Evolutionary conservation across 2,113 vertebrate species (phyloP).

Genomic region (Thunnus thynnus): DNA sequence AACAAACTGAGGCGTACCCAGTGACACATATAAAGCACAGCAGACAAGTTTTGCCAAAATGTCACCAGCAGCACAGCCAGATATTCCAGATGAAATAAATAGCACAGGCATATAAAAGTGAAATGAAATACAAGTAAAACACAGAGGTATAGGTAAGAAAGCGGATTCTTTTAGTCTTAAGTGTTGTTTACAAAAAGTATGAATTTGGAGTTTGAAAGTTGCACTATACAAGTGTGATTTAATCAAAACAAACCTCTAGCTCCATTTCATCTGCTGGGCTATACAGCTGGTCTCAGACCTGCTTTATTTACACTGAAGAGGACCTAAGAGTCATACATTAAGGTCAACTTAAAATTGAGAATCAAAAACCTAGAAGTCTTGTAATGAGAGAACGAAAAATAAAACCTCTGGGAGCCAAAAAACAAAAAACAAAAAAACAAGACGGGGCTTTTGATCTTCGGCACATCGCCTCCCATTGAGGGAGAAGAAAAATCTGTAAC

Average conservation of each 20-base stretch:
- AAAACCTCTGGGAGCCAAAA: background rate
- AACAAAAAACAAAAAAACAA: constrained; percentile 5
- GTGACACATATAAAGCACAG: constrained; percentile 59
- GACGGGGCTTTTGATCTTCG: constrained; percentile 15
- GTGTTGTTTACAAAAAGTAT: constrained; percentile 57
- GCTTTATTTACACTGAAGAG: constrained; percentile 70
- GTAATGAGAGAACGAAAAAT: constrained; percentile 25
- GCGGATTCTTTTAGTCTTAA: constrained; percentile 37
- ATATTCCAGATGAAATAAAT: constrained; percentile 72
- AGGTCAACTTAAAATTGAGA: constrained; percentile 40
- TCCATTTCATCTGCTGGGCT: constrained; percentile 57
- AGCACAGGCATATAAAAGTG: constrained; percentile 60
- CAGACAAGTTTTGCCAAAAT: constrained; percentile 33
- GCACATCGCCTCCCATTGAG: constrained; percentile 34
- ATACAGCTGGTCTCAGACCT: constrained; percentile 52
- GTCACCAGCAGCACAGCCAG: constrained; percentile 59
- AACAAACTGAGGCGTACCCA: constrained; percentile 41
- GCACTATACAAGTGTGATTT: constrained; percentile 44
- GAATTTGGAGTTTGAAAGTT: constrained; percentile 55
- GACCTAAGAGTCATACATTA: constrained; percentile 11
- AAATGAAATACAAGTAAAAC: constrained; percentile 48
- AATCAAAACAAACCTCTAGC: constrained; percentile 44
- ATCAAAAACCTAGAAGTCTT: constrained; percentile 25
- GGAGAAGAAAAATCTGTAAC: constrained; percentile 58
- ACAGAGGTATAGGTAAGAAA: constrained; percentile 40